Evolutionary conservation across 2,113 vertebrate genomes (phyloP), one percentile per base, ranked within the genome.

Genomic region (Tychaedon coryphoeus): DNA sequence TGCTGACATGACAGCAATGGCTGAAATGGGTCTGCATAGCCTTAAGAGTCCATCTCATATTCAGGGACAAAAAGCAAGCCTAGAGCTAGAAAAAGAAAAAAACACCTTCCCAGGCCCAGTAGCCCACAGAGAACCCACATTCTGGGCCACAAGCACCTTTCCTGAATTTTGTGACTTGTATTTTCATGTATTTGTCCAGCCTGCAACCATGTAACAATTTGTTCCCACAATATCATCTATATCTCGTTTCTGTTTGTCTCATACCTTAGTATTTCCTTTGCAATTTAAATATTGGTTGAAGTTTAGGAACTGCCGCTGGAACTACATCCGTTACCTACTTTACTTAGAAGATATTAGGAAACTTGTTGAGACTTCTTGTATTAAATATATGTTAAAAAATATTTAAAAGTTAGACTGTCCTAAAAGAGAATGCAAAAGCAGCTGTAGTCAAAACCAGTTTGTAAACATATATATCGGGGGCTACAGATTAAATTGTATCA

Each of bases 1-100:
- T 54, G 64, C 64, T 60, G 40, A 23, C 0, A 0, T 14, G 33
- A 64, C 19, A 58, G n/a, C 25, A 25, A 5, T 2, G 31, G 18
- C 31, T 43, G 36, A 56, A 82, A 70, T 4, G 15, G 18, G 20
- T 23, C 47, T 43, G 31, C 17, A 36, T 42, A 70, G 70, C 50
- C 74, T 45, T 29, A 36, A 29, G 23, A 51, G 23, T 6, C 1
- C 0, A 24, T 23, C 34, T n/a, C 19, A 11, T 24, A 60, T 15
- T 66, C n/a, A 28, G 22, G 24, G 42, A 81, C 20, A 50, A 57
- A 69, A 70, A 28, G 14, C 22, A 81, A 77, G 22, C 12, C n/a
- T 17, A 47, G 22, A 73, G 25, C 14, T 19, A 70, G 28, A 64
- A 73, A 60, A 26, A 42, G 13, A 76, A 53, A 20, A 16, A 64